These are phyloP conservation scores for Apodemus speciosus DNA, from an alignment of 2,113 vertebrate genomes.

Conservation along the genomic window DNA sequence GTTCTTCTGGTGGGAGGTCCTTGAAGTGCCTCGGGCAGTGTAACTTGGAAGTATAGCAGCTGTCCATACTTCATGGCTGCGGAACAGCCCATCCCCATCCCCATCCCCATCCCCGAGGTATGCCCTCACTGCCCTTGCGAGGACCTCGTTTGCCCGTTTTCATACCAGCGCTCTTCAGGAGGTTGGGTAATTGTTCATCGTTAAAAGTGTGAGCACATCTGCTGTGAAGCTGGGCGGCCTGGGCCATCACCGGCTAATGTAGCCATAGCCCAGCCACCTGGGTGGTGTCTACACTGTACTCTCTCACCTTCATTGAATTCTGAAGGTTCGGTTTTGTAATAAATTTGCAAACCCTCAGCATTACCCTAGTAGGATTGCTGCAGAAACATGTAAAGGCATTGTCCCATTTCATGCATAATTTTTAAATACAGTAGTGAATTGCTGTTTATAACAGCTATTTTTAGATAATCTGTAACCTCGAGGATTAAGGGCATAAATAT, in stretches of 20 bases:
- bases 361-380: not conserved
- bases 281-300: not conserved
- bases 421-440: not conserved
- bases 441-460: not conserved
- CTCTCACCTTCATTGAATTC: slow-evolving; percentile 32
- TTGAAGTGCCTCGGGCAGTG: not conserved
- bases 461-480: slow-evolving; percentile 1
- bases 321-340: not conserved
- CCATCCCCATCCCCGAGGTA: not conserved
- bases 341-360: not conserved
- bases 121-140: not conserved
- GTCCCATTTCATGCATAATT: not conserved
- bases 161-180: not conserved
- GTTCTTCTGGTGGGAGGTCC: slow-evolving; percentile 2
- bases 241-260: not conserved
- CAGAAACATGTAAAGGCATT: not conserved
- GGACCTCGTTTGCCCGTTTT: not conserved
- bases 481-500: not conserved
- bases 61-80: not conserved
- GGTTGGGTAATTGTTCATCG: not conserved
- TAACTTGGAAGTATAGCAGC: not conserved
- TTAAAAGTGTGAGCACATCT: not conserved
- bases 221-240: not conserved
- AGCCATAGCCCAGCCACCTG: not conserved
- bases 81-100: not conserved